Evolutionary conservation across 2,888 invertebrate species (phyloP), one percentile per base, ranked within the genome.

Genomic region (Timema podura): DNA sequence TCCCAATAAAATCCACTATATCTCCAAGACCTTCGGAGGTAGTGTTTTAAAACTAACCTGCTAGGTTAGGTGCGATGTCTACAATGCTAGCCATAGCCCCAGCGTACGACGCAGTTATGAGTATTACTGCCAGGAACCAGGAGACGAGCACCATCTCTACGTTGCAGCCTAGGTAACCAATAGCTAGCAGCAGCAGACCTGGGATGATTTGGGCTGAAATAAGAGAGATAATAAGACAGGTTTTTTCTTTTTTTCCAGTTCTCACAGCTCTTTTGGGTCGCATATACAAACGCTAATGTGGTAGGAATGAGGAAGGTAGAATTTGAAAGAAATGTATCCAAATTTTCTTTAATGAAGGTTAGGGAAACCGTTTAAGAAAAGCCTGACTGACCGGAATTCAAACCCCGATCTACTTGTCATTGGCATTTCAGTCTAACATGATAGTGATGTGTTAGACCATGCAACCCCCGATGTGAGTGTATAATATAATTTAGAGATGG

Each of bases 81-180:
- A 91, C 89, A 73, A 91, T 88, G 76, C 88, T 91, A 0, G 90
- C 90, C 88, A 91, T 90, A 5, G 90, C 90, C 51, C 90, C 90
- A 5, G 90, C 90, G 78, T 90, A 90, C 0, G 89, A 86, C 11
- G 90, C 89, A 30, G 90, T 90, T 75, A 90, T 88, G 71, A 89
- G 82, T 11, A 88, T 88, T 6, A 90, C 89, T 45, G 89, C 88
- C 70, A 87, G 79, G 78, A 88, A 90, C 89, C 89, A 90, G 16
- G 88, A 82, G 51, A 87, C 79, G 74, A 90, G 79, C 57, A 88
- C 86, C 67, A 85, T 76, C 45, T 80, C 78, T 68, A 88, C 83
- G 77, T 87, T 82, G 76, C 87, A 86, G 73, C 88, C 88, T 72
- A 89, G 82, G 77, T 88, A 89, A 61, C 88, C 88, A 76, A 90